Percentiles rank a stretch among this genome's conserved stretches.
These are phyloP conservation scores for Pogonocichla stellata DNA, from an alignment of 2,113 vertebrate species.

Conservation along the genomic window DNA sequence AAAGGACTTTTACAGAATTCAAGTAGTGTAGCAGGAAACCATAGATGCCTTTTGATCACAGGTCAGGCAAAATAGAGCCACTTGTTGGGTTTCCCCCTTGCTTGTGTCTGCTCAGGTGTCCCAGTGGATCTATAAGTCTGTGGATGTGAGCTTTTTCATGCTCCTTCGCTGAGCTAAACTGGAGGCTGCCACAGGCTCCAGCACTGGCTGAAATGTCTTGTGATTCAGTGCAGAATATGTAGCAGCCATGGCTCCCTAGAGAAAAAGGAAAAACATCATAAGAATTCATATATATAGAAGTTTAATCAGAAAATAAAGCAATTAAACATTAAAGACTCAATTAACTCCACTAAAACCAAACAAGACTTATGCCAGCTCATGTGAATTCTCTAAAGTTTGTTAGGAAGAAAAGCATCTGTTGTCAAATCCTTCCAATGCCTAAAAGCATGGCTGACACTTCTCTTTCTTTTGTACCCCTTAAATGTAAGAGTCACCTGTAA, in stretches of 20 bases:
- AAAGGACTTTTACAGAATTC: constrained; percentile 75
- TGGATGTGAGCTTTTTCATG: constrained; percentile 97
- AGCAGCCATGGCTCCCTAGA: constrained; percentile 90
- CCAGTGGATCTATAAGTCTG: constrained; percentile 86
- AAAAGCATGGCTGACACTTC: neutral
- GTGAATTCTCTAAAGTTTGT: neutral
- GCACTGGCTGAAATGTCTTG: constrained; percentile 90
- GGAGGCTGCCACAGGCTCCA: constrained; percentile 95
- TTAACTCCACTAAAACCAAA: neutral
- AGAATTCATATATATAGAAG: neutral
- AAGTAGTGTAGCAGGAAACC: constrained; percentile 78
- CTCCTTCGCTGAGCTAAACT: constrained; percentile 93
- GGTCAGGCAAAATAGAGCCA: constrained; percentile 63
- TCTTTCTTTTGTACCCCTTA: neutral
- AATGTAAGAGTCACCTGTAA: neutral
- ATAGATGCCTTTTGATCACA: constrained; percentile 66
- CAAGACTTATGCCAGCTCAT: neutral
- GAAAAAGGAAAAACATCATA: neutral
- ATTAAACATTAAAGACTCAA: neutral
- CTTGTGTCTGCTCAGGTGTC: constrained; percentile 61
- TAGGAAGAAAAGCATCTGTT: neutral
- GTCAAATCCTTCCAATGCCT: neutral
- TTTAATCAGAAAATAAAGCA: neutral
- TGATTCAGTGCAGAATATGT: constrained; percentile 92
- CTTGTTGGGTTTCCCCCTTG: constrained; percentile 54